Percentiles rank a stretch among this genome's conserved stretches.
phyloP scores from a whole-genome alignment of 2,888 invertebrate genomes.

The Rhimphoctona megacephalus region DNA sequence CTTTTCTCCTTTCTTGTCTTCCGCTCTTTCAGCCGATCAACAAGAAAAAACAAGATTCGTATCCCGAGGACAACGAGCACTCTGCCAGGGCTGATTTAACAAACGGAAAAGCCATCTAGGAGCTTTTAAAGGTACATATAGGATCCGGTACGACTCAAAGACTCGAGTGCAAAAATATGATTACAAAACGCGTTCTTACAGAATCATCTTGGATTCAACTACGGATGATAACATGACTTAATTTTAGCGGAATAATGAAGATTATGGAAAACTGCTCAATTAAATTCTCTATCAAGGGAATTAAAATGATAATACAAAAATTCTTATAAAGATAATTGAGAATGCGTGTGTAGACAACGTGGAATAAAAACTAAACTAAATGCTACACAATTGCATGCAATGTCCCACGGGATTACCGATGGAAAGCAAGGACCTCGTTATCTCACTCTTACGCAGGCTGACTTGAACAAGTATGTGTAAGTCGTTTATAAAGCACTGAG shows the following conservation, averaged over 20 bases:
- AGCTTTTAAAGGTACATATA: conserved; percentile 14
- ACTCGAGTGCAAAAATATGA: conserved; percentile 7
- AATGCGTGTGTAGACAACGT: background rate
- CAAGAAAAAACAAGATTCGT: conserved; percentile 56
- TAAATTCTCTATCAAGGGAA: background rate
- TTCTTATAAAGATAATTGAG: background rate
- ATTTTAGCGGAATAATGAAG: background rate
- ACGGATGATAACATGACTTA: background rate
- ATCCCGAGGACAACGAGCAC: conserved; percentile 51
- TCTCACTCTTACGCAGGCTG: conserved; percentile 32
- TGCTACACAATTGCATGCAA: conserved; percentile 8
- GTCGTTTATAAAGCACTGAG: conserved; percentile 56
- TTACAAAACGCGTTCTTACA: conserved; percentile 24
- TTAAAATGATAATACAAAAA: background rate
- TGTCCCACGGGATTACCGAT: conserved; percentile 19
- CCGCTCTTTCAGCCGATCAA: conserved; percentile 45
- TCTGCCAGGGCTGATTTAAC: conserved; percentile 68
- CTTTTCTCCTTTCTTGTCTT: conserved; percentile 27
- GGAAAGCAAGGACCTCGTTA: conserved; percentile 36
- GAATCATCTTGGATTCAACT: conserved; percentile 18
- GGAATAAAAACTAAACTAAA: conserved; percentile 15
- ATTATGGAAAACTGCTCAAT: background rate
- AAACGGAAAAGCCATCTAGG: conserved; percentile 63
- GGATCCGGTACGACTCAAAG: background rate
- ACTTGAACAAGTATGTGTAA: conserved; percentile 13